These are phyloP conservation scores for Dendrocincla fuliginosa DNA, from an alignment of 2,797 vertebrate species.

Conservation along the genomic window DNA sequence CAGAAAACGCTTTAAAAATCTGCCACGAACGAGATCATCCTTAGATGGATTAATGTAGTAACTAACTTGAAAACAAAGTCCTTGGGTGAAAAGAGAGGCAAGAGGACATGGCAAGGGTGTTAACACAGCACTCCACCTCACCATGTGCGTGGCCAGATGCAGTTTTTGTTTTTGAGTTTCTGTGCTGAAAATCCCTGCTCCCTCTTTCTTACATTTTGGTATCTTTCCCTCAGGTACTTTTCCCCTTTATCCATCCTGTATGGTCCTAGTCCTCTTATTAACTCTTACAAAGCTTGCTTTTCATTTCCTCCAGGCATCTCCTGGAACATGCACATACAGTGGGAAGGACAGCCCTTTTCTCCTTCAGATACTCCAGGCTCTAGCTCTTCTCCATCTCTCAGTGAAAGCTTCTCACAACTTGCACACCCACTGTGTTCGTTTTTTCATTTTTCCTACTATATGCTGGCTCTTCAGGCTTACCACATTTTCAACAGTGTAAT, in stretches of 20 bases:
- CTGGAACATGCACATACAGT: not conserved
- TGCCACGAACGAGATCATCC: accelerated
- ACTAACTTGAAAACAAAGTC: not conserved
- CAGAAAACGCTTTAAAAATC: not conserved
- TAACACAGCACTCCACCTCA: not conserved
- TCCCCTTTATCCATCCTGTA: not conserved
- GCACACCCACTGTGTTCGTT: not conserved
- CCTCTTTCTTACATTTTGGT: not conserved
- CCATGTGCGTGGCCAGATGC: not conserved
- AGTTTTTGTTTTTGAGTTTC: not conserved
- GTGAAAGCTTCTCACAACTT: not conserved
- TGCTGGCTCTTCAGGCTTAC: not conserved
- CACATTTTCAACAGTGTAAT: not conserved
- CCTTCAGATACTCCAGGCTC: not conserved
- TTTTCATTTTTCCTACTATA: not conserved
- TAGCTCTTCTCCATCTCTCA: not conserved
- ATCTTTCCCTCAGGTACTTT: not conserved
- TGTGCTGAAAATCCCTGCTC: not conserved
- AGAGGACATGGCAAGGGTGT: not conserved
- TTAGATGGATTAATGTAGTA: not conserved
- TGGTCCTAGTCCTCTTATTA: not conserved
- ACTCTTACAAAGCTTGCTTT: not conserved
- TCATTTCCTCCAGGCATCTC: not conserved
- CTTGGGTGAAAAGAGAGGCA: not conserved
- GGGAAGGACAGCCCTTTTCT: not conserved